Base-by-base conservation (phyloP, 1,140 invertebrate genomes). In the Micrasema minimum region DNA sequence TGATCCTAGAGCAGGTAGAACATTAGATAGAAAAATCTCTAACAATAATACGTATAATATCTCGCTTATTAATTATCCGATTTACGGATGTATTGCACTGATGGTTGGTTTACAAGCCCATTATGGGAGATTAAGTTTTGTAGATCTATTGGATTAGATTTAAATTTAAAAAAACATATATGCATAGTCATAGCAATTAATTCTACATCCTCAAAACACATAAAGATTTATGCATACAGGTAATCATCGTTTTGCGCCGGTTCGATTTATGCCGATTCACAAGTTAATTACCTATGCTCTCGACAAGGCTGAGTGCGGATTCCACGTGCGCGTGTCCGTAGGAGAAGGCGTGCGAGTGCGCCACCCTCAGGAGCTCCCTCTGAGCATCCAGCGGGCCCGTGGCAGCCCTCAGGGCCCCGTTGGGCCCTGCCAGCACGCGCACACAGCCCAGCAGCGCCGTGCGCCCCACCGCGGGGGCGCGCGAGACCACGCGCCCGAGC, bases 321-420 rank as follows among this genome's bases (percentile, higher is more conserved):
- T 87, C 89, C 22, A 92, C 81, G 78, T 93, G 90, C 1, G 89
- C 87, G 69, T 89, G 88, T 12, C 85, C 82, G 77, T 90, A 92
- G 71, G 90, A 87, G 26, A 93, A 79, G 22, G 89, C 87, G 12
- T 89, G 89, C 12, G 48, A 20, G 35, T 66, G 46, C 3, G 62
- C 69, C 37, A 51, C 66, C 5, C 66, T 64, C 41, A 94, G 83
- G 46, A 95, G 83, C 76, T 90, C 89, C 77, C 88, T 91, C 78
- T 95, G 93, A 1, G 91, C 92, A 85, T 95, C 93, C 6, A 94
- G 81, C 12, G 93, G 92, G n/a, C 93, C 93, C 71, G 89, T 87
- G 66, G 88, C 86, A 23, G 86, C 85, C 22, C 88, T 86, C 16
- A 94, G 87, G 5, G 92, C 88, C 20, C 92, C 92, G 10, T 88